Percentiles rank a stretch among this genome's conserved stretches.
Conservation (phyloP, 2,113 vertebrate genomes). For the Dasyornis broadbenti region DNA sequence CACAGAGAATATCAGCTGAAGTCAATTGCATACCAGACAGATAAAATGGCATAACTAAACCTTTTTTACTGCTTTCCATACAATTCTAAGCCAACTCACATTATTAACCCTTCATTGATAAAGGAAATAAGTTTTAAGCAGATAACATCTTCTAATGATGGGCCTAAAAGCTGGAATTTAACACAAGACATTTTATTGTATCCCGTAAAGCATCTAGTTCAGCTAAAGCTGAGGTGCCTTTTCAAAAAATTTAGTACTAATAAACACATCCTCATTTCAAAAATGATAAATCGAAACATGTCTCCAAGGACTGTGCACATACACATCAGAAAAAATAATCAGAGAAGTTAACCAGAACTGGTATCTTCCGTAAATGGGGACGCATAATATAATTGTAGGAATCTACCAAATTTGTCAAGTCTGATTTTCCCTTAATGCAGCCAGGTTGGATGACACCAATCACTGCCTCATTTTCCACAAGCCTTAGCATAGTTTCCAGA, state of each 20-base stretch:
- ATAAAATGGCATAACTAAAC: constrained; percentile 3
- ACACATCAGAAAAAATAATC: neutral
- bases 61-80: neutral
- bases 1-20: neutral
- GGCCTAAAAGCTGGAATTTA: neutral
- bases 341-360: neutral
- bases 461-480: neutral
- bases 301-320: neutral
- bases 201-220: neutral
- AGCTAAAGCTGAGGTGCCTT: neutral
- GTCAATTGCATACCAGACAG: neutral
- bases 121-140: neutral
- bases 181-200: neutral
- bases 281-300: neutral
- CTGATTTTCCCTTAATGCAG: neutral
- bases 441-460: neutral
- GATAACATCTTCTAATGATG: neutral
- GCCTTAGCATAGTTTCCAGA: neutral
- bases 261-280: neutral
- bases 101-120: constrained; percentile 14
- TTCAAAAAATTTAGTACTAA: neutral
- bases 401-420: neutral
- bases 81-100: neutral
- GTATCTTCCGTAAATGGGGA: neutral
- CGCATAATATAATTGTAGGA: neutral